Evolutionary conservation across 2,888 invertebrate genomes (phyloP).

Genomic region (Eupithecia abbreviata): DNA sequence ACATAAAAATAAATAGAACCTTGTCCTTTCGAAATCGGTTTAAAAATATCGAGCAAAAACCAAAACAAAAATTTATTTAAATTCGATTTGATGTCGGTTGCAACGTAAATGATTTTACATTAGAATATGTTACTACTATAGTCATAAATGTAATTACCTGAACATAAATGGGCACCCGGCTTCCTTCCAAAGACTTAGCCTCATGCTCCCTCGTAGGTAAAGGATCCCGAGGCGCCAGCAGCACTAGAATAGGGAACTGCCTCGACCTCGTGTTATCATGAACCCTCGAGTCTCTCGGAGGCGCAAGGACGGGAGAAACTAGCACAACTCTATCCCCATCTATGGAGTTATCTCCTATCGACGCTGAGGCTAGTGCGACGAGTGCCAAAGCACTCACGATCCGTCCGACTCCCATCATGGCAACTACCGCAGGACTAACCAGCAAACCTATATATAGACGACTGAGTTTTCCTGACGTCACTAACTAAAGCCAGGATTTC

Average conservation of each 20-base stretch:
- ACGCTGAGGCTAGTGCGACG: slow-evolving; percentile 58
- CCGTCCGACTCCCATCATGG: slow-evolving; percentile 67
- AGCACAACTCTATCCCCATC: slow-evolving; percentile 68
- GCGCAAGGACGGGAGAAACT: slow-evolving; percentile 75
- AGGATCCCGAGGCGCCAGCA: slow-evolving; percentile 62
- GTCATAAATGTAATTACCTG: slow-evolving; percentile 58
- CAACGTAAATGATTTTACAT: not conserved
- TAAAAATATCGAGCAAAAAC: not conserved
- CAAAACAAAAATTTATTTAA: not conserved
- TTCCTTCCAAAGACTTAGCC: slow-evolving; percentile 66
- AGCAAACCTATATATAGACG: slow-evolving; percentile 75
- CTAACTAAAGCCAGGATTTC: slow-evolving; percentile 54
- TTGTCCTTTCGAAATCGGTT: no score
- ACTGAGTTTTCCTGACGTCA: slow-evolving; percentile 72
- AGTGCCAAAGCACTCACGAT: slow-evolving; percentile 64
- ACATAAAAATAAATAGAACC: no score
- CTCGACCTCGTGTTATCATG: slow-evolving; percentile 69
- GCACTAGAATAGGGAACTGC: slow-evolving; percentile 75
- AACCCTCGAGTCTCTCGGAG: slow-evolving; percentile 68
- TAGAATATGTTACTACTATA: not conserved
- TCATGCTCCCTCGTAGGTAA: slow-evolving; percentile 57
- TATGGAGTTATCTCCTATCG: slow-evolving; percentile 67
- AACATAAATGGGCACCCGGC: slow-evolving; percentile 71
- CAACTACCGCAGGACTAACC: slow-evolving; percentile 72
- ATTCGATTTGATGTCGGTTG: not conserved